These are phyloP conservation scores for Ptilorrhoa leucosticta DNA, from an alignment of 2,113 vertebrate genomes.

Conservation along the genomic window DNA sequence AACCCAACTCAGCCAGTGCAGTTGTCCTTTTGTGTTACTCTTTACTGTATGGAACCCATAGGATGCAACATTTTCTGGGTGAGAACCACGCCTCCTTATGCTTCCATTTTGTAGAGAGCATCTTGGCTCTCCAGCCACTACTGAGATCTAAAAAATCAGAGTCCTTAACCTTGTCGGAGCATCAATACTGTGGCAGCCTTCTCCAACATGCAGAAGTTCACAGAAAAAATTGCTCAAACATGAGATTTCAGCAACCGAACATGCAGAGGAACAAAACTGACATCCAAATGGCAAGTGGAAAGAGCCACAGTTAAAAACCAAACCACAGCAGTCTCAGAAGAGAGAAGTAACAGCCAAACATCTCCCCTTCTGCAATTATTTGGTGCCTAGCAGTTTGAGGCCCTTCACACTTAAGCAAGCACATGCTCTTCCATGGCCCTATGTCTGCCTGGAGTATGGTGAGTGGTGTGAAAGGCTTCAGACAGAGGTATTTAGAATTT, in stretches of 20 bases:
- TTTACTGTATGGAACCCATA: neutral
- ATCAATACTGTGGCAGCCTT: neutral
- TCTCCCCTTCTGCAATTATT: neutral
- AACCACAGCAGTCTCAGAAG: constrained; percentile 64
- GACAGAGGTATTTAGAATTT: neutral
- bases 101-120: neutral
- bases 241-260: constrained; percentile 53
- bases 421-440: neutral
- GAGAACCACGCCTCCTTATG: neutral
- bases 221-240: constrained; percentile 41
- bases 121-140: neutral
- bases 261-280: constrained; percentile 30
- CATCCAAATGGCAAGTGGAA: constrained; percentile 59
- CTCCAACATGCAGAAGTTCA: neutral
- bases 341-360: constrained; percentile 51
- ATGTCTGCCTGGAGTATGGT: neutral
- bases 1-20: neutral
- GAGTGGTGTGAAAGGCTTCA: neutral
- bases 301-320: constrained; percentile 62
- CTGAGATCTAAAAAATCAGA: neutral
- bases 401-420: neutral
- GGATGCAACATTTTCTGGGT: neutral
- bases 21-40: neutral
- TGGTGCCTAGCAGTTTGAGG: neutral
- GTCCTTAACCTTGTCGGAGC: neutral